Evolutionary conservation across 2,888 invertebrate species (phyloP), one percentile per base, ranked within the genome.

Genomic region (Ophion ventricosus): DNA sequence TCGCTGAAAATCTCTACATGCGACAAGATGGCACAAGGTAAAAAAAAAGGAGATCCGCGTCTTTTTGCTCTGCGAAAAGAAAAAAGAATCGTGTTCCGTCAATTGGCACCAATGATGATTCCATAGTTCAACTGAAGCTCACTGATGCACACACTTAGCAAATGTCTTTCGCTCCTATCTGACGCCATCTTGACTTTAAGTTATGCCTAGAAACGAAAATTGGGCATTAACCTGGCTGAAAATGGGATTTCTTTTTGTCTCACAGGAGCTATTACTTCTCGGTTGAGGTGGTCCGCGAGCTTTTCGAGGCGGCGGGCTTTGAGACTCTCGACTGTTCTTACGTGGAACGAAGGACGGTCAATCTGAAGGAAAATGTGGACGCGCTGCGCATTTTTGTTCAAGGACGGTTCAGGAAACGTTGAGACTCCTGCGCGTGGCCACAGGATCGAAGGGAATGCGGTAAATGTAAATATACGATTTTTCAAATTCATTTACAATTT

Each of bases 11-110:
- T 92, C 97, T 98, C 89, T 99, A 99, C 92, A 97, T 98, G 95
- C 94, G 99, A 23, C 99, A 99, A 93, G 99, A 99, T 95, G 99
- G 99, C 0, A 99, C 99, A 0, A 96, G 98, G 95, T 96, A 92
- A 87, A 88, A 14, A n/a, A 49, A 29, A 35, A 10, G 5, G 40
- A 63, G n/a, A 49, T 20, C 26, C 26, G 17, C 1, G 0, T 11
- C n/a, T 11, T 23, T 73, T 1, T 25, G 1, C 29, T 7, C 14
- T 20, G 66, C 14, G 26, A 54, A 69, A 72, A 0, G 61, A 35
- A 26, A 25, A 25, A 43, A 57, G 5, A 25, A 29, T n/a, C n/a
- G n/a, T n/a, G n/a, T n/a, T n/a, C n/a, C n/a, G n/a, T n/a, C n/a
- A n/a, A n/a, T n/a, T n/a, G n/a, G n/a, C n/a, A 63, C 7, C 14